These are phyloP conservation scores for Leucophora obtusa DNA, from an alignment of 2,888 invertebrate genomes.

Conservation along the genomic window DNA sequence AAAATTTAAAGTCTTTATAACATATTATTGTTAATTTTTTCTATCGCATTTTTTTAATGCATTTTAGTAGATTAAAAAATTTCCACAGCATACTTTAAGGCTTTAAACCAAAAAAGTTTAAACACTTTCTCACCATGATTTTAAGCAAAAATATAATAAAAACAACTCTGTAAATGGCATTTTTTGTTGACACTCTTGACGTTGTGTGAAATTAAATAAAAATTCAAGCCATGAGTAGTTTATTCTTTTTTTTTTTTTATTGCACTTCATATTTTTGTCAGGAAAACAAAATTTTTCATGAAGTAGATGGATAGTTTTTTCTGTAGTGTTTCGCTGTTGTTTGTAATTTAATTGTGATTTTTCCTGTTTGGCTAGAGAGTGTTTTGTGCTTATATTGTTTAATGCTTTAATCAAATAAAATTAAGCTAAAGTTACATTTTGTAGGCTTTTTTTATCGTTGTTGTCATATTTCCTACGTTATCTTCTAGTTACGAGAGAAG, in stretches of 20 bases:
- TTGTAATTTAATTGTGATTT: constrained; percentile 3
- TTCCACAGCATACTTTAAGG: background rate
- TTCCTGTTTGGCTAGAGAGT: background rate
- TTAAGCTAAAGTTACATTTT: constrained; percentile 44
- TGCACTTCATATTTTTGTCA: constrained; percentile 40
- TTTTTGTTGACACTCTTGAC: constrained; percentile 64
- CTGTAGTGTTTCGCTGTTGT: background rate
- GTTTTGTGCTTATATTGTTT: background rate
- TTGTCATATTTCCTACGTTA: too few species aligned
- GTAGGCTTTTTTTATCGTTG: too few species aligned
- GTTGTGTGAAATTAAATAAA: constrained; percentile 65
- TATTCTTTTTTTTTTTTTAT: constrained; percentile 35
- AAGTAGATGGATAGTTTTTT: background rate
- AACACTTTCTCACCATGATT: background rate
- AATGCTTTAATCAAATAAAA: constrained; percentile 13
- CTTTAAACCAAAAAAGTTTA: background rate
- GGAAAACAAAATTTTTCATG: background rate
- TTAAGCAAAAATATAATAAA: background rate
- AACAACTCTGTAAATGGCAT: constrained; percentile 44
- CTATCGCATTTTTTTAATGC: too few species aligned
- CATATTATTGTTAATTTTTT: too few species aligned
- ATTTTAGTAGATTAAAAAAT: too few species aligned
- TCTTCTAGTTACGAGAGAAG: background rate
- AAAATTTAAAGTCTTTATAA: too few species aligned
- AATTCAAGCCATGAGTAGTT: constrained; percentile 57